phyloP scores from a whole-genome alignment of 2,113 vertebrate species.

The Formicarius rufipectus region DNA sequence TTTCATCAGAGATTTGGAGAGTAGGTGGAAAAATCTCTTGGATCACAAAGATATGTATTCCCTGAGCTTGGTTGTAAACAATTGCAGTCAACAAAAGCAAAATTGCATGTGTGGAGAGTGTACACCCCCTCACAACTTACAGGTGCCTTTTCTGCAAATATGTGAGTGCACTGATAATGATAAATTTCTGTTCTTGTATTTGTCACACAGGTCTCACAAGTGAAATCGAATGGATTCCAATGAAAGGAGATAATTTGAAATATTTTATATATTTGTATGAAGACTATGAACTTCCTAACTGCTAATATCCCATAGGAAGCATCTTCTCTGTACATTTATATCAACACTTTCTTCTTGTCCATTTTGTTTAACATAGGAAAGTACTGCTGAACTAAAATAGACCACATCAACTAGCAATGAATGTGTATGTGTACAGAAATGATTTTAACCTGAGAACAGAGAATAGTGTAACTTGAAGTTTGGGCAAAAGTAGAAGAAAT shows the following conservation, averaged over 20 bases:
- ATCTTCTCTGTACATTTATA: conserved; percentile 69
- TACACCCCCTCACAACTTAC: neutral
- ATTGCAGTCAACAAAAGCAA: neutral
- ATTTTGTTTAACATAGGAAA: conserved; percentile 43
- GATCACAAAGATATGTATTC: neutral
- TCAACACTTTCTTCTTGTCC: conserved; percentile 41
- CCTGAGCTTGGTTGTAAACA: neutral
- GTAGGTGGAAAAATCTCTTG: neutral
- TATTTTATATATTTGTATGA: conserved; percentile 79
- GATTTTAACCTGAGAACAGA: neutral
- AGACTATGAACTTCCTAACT: conserved; percentile 51
- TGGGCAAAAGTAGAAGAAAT: conserved; percentile 23
- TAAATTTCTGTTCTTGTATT: conserved; percentile 43
- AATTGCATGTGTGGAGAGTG: neutral
- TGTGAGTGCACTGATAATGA: neutral
- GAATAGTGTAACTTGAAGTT: neutral
- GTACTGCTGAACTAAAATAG: conserved; percentile 36
- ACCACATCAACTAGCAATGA: neutral
- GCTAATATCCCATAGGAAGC: conserved; percentile 18
- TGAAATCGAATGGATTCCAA: conserved; percentile 29
- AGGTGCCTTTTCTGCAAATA: neutral
- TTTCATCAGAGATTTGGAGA: neutral
- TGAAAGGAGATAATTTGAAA: conserved; percentile 46
- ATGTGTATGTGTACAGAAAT: neutral
- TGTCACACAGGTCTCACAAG: conserved; percentile 61